Evolutionary conservation across 1,140 invertebrate genomes (phyloP).

Genomic region (Orius laevigatus): DNA sequence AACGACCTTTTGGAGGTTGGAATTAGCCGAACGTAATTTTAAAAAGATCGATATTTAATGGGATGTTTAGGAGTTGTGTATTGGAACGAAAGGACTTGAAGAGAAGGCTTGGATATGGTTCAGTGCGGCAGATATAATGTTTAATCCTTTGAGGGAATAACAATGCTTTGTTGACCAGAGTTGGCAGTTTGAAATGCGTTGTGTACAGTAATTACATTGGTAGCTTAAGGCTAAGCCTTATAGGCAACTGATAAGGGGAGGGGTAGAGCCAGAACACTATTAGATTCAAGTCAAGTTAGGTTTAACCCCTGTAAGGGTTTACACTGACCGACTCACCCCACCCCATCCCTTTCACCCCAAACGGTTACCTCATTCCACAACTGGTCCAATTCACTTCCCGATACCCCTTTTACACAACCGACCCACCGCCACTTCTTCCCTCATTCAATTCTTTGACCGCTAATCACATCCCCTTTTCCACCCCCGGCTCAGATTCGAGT

Average conservation of each 20-base stretch:
- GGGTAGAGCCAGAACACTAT: slow-evolving; percentile 14
- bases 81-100: slow-evolving; percentile 8
- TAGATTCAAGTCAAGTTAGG: slow-evolving; percentile 14
- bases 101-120: slow-evolving; percentile 2
- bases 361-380: neutral
- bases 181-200: slow-evolving; percentile 15
- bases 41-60: no score
- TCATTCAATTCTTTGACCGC: slow-evolving; percentile 7
- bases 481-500: no score
- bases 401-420: neutral
- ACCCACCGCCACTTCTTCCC: neutral
- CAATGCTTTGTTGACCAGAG: slow-evolving; percentile 13
- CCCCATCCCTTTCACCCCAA: neutral
- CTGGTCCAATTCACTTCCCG: slow-evolving; percentile 9
- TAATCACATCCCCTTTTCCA: slow-evolving; percentile 10
- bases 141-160: slow-evolving; percentile 10
- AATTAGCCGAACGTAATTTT: no score
- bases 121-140: slow-evolving; percentile 14
- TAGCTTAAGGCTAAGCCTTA: slow-evolving; percentile 18
- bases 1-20: no score
- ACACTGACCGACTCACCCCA: slow-evolving; percentile 2
- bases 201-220: slow-evolving; percentile 17
- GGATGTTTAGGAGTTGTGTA: no score
- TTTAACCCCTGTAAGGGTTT: slow-evolving; percentile 14
- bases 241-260: slow-evolving; percentile 17